A percentile compares a stretch with the other conserved stretches of the same genome.
Evolutionary conservation across 1,140 invertebrate genomes (phyloP).

Genomic region (Goniozus legneri): DNA sequence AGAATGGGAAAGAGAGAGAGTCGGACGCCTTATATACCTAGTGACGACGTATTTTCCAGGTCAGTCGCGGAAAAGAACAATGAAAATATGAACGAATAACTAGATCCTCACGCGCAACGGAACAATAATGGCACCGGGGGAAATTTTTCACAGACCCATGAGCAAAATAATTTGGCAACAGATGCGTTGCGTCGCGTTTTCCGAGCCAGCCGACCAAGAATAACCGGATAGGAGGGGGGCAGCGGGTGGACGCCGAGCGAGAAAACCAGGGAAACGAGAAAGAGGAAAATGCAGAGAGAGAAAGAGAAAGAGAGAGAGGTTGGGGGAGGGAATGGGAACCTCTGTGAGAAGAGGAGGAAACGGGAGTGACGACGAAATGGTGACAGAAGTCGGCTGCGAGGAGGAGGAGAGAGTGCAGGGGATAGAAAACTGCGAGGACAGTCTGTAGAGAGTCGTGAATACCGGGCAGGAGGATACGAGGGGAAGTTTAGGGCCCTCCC

Average conservation of each 20-base stretch:
- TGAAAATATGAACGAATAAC: conserved; percentile 50
- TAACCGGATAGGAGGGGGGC: conserved; percentile 35
- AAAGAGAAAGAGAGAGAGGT: conserved; percentile 11
- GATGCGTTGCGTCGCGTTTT: conserved; percentile 50
- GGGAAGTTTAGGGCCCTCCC: too few relatives aligned
- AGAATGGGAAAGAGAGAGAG: too few relatives aligned
- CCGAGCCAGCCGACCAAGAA: conserved; percentile 50
- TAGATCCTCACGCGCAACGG: conserved; percentile 47
- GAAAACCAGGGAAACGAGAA: neutral
- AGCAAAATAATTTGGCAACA: conserved; percentile 57
- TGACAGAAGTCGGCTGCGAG: too few relatives aligned
- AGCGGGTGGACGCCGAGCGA: conserved; percentile 17
- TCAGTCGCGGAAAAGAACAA: conserved; percentile 21
- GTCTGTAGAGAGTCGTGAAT: too few relatives aligned
- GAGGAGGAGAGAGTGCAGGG: too few relatives aligned
- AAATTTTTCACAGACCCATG: conserved; percentile 53
- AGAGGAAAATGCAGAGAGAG: conserved; percentile 20
- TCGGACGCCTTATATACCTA: too few relatives aligned
- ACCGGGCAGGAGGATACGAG: too few relatives aligned
- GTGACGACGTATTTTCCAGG: conserved; percentile 23
- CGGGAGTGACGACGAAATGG: too few relatives aligned
- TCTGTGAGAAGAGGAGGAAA: too few relatives aligned
- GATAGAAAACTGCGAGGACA: too few relatives aligned
- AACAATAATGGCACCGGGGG: conserved; percentile 48
- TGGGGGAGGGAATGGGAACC: too few relatives aligned